Evolutionary conservation across 1,140 invertebrate species (phyloP), one percentile per base, ranked within the genome.

Genomic region (Drosophila tropicalis): DNA sequence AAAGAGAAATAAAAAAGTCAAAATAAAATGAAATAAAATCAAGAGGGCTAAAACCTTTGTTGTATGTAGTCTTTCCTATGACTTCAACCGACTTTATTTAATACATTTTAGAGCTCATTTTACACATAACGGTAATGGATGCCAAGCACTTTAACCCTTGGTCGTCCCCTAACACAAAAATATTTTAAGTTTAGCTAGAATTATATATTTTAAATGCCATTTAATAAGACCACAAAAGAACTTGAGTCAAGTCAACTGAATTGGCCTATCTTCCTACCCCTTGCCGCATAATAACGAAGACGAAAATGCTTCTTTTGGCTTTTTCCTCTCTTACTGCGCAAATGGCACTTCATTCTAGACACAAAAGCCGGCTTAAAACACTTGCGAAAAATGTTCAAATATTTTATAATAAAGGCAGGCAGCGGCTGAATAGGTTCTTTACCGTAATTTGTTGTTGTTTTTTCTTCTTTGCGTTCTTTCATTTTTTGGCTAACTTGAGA

Each of bases 141-240:
- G 44, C 17, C 15, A 51, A 51, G 17, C 17, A 22, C 17, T 51
- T 51, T 51, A 51, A 51, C 44, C 44, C 17, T 44, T 12, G 32
- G 34, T 47, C 56, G 40, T 13, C 22, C n/a, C 12, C 34, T 6
- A 29, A 29, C 15, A 19, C 61, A 70, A 60, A 80, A 72, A 70
- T 83, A 76, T 70, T 87, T 69, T 15, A 56, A 77, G 84, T 87
- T 87, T 83, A 87, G 87, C 76, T 89, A 77, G 79, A 80, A 72
- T 69, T 69, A 79, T 79, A 79, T 79, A 82, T 72, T 86, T 86
- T 83, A 83, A 86, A 86, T 83, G 80, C 72, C 83, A 80, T 89
- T 86, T 89, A 86, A 86, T 89, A 87, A 80, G 72, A 87, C 83
- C 83, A 86, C 83, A 86, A 86, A 89, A 89, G 83, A 83, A 87